Evolutionary conservation across 2,113 vertebrate genomes (phyloP).

Genomic region (Psophia crepitans): DNA sequence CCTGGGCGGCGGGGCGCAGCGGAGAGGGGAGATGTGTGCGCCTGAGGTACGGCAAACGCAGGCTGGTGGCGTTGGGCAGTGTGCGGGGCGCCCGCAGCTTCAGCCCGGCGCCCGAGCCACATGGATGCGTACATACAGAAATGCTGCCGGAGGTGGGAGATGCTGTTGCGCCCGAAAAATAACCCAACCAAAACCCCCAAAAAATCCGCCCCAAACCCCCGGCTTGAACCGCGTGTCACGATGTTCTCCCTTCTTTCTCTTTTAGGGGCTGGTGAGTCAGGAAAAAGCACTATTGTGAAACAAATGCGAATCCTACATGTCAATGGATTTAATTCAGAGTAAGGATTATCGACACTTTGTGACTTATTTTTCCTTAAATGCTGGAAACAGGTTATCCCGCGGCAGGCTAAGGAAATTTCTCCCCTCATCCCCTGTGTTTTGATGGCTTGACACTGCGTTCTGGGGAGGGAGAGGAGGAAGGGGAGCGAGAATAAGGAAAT

Average conservation of each 20-base stretch:
- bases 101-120: slow-evolving; percentile 24
- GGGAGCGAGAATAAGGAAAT: slow-evolving; percentile 34
- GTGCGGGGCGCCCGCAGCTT: background rate
- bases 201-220: background rate
- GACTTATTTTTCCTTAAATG: background rate
- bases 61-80: background rate
- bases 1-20: slow-evolving; percentile 67
- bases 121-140: slow-evolving; percentile 9
- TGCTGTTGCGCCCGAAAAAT: background rate
- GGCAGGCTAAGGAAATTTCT: background rate
- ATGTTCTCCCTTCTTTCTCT: slow-evolving; percentile 59
- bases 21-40: background rate
- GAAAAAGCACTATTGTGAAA: slow-evolving; percentile 99
- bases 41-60: background rate
- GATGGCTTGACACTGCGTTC: background rate
- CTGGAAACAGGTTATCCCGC: background rate
- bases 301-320: slow-evolving; percentile 99
- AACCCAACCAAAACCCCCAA: too few species aligned
- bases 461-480: background rate
- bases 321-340: slow-evolving; percentile 99
- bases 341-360: slow-evolving; percentile 70
- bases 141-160: slow-evolving; percentile 24
- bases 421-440: background rate
- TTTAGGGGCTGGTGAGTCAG: slow-evolving; percentile 97
- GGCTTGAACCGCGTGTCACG: background rate